phyloP scores from a whole-genome alignment of 2,113 vertebrate species.

The Cinclus cinclus region DNA sequence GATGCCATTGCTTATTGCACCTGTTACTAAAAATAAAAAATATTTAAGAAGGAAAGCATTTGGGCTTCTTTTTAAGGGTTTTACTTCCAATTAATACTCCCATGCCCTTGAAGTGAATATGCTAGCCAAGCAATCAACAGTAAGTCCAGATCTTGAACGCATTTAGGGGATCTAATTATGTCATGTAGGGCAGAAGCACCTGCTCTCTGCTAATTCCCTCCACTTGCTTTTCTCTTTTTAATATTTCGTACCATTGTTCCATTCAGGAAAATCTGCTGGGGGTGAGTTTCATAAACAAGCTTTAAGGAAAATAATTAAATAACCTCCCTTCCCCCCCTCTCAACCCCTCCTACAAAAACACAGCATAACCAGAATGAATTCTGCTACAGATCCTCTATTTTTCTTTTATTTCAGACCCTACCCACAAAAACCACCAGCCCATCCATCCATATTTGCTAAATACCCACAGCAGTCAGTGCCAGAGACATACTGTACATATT shows the following conservation, averaged over 20 bases:
- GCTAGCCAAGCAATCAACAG: constrained; percentile 55
- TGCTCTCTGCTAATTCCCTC: constrained; percentile 67
- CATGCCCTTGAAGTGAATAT: constrained; percentile 66
- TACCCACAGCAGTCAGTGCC: constrained; percentile 32
- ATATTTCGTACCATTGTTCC: constrained; percentile 72
- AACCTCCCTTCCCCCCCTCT: constrained; percentile 43
- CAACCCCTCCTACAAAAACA: constrained; percentile 44
- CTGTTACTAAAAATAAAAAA: neutral
- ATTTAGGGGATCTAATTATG: constrained; percentile 69
- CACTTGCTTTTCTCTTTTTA: constrained; percentile 36
- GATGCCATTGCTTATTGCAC: constrained; percentile 1
- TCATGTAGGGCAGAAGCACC: constrained; percentile 64
- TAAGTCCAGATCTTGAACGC: constrained; percentile 56
- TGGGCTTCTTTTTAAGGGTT: neutral
- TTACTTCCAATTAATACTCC: constrained; percentile 38
- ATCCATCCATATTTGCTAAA: constrained; percentile 60
- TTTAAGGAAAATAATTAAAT: constrained; percentile 60
- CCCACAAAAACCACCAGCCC: constrained; percentile 8
- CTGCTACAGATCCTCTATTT: constrained; percentile 23
- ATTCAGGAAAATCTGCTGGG: constrained; percentile 55
- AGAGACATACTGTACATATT: constrained; percentile 42
- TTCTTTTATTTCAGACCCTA: constrained; percentile 41
- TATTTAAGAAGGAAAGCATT: neutral
- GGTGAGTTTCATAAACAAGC: constrained; percentile 40
- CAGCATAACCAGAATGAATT: constrained; percentile 32